A percentile compares a stretch with the other conserved stretches of the same genome.
These are phyloP conservation scores for Caprella mutica DNA, from an alignment of 2,888 invertebrate genomes.

Conservation along the genomic window DNA sequence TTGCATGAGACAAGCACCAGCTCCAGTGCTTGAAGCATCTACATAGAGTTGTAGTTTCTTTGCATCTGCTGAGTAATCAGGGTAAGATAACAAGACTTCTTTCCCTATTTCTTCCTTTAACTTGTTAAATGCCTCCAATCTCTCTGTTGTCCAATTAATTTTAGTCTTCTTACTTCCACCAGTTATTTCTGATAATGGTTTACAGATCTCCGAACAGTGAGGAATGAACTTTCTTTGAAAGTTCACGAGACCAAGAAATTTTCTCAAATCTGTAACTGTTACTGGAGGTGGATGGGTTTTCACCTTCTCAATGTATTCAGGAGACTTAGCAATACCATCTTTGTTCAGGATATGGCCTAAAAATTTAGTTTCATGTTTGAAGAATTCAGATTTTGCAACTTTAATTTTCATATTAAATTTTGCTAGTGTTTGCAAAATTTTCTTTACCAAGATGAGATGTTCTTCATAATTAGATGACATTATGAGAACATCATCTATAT, in stretches of 20 bases:
- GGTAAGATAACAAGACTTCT: background rate
- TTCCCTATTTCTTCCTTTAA: background rate
- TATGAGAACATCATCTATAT: background rate
- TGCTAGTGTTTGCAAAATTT: background rate
- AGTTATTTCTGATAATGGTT: background rate
- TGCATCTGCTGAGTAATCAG: background rate
- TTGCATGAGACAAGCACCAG: background rate
- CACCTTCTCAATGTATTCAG: background rate
- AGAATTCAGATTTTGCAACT: background rate
- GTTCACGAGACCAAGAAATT: background rate
- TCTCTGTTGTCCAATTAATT: background rate
- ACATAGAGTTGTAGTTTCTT: background rate
- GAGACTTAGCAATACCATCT: background rate
- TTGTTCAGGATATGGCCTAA: background rate
- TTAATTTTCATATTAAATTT: background rate
- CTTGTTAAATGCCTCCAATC: background rate
- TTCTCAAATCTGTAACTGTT: background rate
- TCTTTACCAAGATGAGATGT: background rate
- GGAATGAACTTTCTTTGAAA: background rate
- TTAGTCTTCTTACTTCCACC: background rate
- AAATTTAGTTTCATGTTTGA: background rate
- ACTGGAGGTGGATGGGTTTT: background rate
- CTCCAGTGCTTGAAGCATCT: background rate
- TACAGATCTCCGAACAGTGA: background rate
- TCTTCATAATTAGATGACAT: background rate